Evolutionary conservation across 2,888 invertebrate species (phyloP).

Genomic region (Stictocephala bisonia): DNA sequence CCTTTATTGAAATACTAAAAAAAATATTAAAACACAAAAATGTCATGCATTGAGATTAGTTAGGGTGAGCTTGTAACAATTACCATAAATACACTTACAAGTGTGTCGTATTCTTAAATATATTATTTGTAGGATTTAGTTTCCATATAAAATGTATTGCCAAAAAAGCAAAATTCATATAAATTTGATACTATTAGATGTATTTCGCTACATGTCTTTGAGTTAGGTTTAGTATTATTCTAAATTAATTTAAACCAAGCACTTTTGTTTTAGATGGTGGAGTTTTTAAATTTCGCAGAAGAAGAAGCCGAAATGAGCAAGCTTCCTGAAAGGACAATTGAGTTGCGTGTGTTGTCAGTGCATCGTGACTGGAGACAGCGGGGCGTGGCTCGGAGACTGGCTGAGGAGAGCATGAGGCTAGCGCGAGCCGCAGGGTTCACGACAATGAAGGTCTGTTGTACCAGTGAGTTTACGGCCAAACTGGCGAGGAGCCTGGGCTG

Average conservation of each 20-base stretch:
- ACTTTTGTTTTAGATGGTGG: neutral
- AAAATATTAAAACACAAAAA: too few relatives aligned
- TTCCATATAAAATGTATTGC: neutral
- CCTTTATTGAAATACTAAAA: too few relatives aligned
- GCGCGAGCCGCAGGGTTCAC: neutral
- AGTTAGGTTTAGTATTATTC: too few relatives aligned
- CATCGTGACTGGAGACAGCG: neutral
- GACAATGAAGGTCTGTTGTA: slow-evolving; percentile 1
- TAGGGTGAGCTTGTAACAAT: too few relatives aligned
- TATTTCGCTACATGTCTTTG: too few relatives aligned
- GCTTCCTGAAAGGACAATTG: neutral
- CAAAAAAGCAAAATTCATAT: neutral
- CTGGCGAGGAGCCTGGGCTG: neutral
- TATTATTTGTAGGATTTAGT: neutral
- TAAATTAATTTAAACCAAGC: too few relatives aligned
- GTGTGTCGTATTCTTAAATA: too few relatives aligned
- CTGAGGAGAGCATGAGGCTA: neutral
- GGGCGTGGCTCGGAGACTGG: neutral
- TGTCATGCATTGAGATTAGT: too few relatives aligned
- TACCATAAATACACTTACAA: too few relatives aligned
- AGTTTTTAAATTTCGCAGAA: slow-evolving; percentile 3
- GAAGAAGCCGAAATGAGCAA: neutral
- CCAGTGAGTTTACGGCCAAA: neutral
- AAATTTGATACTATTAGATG: neutral
- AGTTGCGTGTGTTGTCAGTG: slow-evolving; percentile 22